These are phyloP conservation scores for Agonopterix alstromeriana DNA, from an alignment of 2,888 invertebrate genomes.

Conservation along the genomic window DNA sequence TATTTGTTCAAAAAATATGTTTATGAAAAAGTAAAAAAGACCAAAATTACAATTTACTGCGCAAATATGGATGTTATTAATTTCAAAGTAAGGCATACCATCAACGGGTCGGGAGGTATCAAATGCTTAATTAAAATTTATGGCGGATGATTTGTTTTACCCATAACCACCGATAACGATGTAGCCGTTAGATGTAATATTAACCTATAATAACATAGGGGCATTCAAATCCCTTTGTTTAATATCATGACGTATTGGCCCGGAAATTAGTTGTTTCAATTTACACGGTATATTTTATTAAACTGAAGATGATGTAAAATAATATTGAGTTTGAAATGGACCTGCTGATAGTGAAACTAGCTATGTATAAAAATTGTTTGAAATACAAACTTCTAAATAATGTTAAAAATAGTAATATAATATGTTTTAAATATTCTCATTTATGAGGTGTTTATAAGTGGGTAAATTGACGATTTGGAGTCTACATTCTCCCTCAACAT, in stretches of 20 bases:
- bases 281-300: not conserved
- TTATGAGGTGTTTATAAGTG: too few relatives aligned
- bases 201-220: slow-evolving; percentile 40
- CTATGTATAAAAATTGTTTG: too few relatives aligned
- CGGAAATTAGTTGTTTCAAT: slow-evolving; percentile 7
- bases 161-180: slow-evolving; percentile 17
- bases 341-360: too few relatives aligned
- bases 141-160: slow-evolving; percentile 44
- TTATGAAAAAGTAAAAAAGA: too few relatives aligned
- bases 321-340: not conserved
- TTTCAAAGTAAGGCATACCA: slow-evolving; percentile 30
- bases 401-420: too few relatives aligned
- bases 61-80: slow-evolving; percentile 33
- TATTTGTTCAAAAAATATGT: too few relatives aligned
- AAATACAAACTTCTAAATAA: too few relatives aligned
- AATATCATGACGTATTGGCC: slow-evolving; percentile 13
- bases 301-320: not conserved
- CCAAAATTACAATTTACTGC: not conserved
- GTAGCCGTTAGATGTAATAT: slow-evolving; percentile 37
- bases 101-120: slow-evolving; percentile 33
- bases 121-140: slow-evolving; percentile 64
- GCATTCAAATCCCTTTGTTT: slow-evolving; percentile 42
- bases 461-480: too few relatives aligned
- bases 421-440: too few relatives aligned
- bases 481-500: too few relatives aligned